Conservation (phyloP, 1,140 invertebrate species). For the Drosophila simulans region DNA sequence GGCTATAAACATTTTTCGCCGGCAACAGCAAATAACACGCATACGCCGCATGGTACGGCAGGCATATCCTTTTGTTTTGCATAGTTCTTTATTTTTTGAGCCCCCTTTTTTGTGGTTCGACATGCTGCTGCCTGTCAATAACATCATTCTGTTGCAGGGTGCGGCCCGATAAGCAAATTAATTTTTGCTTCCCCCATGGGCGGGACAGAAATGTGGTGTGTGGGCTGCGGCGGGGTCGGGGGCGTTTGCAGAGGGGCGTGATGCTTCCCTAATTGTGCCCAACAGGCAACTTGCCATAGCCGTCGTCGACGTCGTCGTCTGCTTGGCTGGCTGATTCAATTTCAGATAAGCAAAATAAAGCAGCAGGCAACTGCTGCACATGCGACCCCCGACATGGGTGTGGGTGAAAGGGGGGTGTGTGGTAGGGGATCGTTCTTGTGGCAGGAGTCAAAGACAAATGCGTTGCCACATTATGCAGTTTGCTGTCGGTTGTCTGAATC, state of each 20-base stretch:
- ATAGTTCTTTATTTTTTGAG: slow-evolving; percentile 66
- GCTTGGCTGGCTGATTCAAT: slow-evolving; percentile 80
- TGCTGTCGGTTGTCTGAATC: slow-evolving; percentile 34
- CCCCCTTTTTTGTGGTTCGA: slow-evolving; percentile 35
- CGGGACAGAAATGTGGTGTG: neutral
- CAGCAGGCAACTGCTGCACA: slow-evolving; percentile 62
- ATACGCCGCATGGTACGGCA: slow-evolving; percentile 64
- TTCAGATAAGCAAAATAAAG: slow-evolving; percentile 83
- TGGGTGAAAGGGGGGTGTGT: neutral
- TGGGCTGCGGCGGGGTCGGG: neutral
- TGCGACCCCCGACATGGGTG: slow-evolving; percentile 42
- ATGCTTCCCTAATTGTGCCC: slow-evolving; percentile 76
- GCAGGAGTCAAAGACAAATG: slow-evolving; percentile 74
- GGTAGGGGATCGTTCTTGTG: neutral
- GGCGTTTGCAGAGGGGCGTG: slow-evolving; percentile 18
- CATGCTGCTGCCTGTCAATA: slow-evolving; percentile 71
- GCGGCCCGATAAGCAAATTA: slow-evolving; percentile 82
- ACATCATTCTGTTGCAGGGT: slow-evolving; percentile 71
- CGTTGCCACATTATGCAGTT: slow-evolving; percentile 78
- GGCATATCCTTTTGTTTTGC: slow-evolving; percentile 51
- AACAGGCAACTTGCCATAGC: slow-evolving; percentile 63
- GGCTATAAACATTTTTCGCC: slow-evolving; percentile 68
- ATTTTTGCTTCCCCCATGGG: slow-evolving; percentile 58
- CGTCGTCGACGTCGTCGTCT: slow-evolving; percentile 50
- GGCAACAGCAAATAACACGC: slow-evolving; percentile 69